Evolutionary conservation across 2,797 vertebrate species (phyloP).

Genomic region (Takifugu rubripes): DNA sequence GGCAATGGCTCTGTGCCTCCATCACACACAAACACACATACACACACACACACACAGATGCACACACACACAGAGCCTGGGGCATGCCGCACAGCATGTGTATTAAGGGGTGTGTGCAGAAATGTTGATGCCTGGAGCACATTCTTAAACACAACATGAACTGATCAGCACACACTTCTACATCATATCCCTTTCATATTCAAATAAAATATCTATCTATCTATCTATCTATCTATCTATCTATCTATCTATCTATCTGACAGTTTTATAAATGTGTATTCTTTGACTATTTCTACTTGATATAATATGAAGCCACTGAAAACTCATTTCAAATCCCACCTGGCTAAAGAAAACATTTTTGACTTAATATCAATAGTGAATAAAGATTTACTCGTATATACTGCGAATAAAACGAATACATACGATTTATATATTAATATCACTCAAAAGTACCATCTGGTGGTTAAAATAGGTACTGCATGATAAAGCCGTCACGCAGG

Average conservation of each 20-base stretch:
- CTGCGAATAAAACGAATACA: too few relatives aligned
- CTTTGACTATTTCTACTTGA: too few relatives aligned
- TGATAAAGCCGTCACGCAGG: background rate
- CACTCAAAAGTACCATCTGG: constrained; percentile 2
- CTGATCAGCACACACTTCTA: background rate
- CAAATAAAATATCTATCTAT: background rate
- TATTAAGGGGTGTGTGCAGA: constrained; percentile 30
- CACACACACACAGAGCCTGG: constrained; percentile 34
- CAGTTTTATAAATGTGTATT: too few relatives aligned
- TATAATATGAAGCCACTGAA: too few relatives aligned
- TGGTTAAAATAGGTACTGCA: constrained; percentile 11
- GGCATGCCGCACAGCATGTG: constrained; percentile 46
- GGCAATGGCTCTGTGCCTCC: constrained; percentile 71
- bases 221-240: background rate
- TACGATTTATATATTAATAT: too few relatives aligned
- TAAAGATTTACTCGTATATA: too few relatives aligned
- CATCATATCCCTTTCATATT: background rate
- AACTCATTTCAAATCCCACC: too few relatives aligned
- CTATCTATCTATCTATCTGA: too few relatives aligned
- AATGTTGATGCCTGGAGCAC: background rate
- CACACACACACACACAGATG: constrained; percentile 24
- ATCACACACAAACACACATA: constrained; percentile 53
- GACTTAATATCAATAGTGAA: too few relatives aligned
- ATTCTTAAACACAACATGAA: background rate
- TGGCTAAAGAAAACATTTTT: too few relatives aligned